phyloP scores from a whole-genome alignment of 2,888 invertebrate species.

The Epistrophe eligans region DNA sequence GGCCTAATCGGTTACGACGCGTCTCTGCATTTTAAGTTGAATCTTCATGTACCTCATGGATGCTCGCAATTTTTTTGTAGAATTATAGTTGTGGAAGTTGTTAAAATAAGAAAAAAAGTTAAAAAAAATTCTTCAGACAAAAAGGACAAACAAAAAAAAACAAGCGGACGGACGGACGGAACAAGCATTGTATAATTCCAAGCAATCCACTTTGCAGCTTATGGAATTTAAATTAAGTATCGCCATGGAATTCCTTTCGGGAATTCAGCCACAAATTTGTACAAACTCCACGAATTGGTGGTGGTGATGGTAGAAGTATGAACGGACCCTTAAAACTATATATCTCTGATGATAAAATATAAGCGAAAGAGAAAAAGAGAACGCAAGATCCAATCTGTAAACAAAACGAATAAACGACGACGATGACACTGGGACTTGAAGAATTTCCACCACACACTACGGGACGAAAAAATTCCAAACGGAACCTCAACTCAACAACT shows the following conservation, averaged over 20 bases:
- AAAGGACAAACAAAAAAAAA: conserved; percentile 52
- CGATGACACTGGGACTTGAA: conserved; percentile 42
- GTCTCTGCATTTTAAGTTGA: conserved; percentile 76
- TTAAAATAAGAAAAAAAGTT: conserved; percentile 1
- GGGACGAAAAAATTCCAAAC: conserved; percentile 38
- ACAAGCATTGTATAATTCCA: conserved; percentile 72
- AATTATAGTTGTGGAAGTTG: conserved; percentile 53
- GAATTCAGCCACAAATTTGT: conserved; percentile 71
- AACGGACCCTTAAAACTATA: conserved; percentile 52
- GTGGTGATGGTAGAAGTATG: conserved; percentile 24
- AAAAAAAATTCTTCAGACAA: conserved; percentile 1
- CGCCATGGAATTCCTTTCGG: conserved; percentile 80
- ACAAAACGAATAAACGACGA: background rate
- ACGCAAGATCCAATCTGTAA: conserved; percentile 51
- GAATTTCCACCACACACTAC: conserved; percentile 51
- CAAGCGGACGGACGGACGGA: background rate
- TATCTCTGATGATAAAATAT: background rate
- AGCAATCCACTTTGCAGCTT: conserved; percentile 76
- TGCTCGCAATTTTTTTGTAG: conserved; percentile 68
- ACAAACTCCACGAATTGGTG: conserved; percentile 42
- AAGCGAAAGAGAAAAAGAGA: conserved; percentile 22
- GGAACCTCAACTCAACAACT: conserved; percentile 55
- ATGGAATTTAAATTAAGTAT: conserved; percentile 83
- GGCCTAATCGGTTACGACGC: conserved; percentile 76
- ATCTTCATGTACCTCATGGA: conserved; percentile 72